phyloP scores from a whole-genome alignment of 2,888 invertebrate genomes.

The Cordilura impudica region DNA sequence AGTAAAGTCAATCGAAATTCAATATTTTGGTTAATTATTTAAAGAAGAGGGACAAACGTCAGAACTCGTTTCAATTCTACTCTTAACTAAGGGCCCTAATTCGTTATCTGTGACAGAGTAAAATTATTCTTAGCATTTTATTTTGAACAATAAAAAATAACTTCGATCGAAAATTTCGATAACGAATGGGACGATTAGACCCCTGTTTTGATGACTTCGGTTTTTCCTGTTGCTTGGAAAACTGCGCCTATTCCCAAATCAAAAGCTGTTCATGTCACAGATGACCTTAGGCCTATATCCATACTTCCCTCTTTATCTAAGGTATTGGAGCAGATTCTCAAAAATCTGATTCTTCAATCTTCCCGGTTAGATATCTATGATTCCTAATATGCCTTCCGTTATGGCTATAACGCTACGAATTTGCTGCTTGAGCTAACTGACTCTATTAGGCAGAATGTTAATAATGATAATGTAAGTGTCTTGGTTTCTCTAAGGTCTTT shows the following conservation, averaged over 20 bases:
- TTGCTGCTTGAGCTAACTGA: background rate
- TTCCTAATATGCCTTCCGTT: no score
- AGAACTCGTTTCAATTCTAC: background rate
- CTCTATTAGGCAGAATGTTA: background rate
- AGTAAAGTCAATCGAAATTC: no score
- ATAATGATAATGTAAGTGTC: background rate
- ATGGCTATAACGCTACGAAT: background rate
- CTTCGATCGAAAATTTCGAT: no score
- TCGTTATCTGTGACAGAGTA: no score
- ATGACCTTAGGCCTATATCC: background rate
- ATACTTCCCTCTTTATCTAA: no score
- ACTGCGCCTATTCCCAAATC: constrained; percentile 13
- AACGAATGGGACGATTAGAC: no score
- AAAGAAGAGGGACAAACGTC: background rate
- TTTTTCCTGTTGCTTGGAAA: background rate
- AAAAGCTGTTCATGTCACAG: background rate
- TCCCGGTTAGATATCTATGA: background rate
- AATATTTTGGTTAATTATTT: no score
- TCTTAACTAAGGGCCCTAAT: background rate
- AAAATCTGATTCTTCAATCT: background rate
- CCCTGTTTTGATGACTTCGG: background rate
- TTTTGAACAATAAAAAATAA: no score
- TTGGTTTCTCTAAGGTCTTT: background rate
- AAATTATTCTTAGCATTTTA: no score
- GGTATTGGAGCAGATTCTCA: constrained; percentile 8